phyloP scores from a whole-genome alignment of 1,140 invertebrate species.

The Batillaria attramentaria region DNA sequence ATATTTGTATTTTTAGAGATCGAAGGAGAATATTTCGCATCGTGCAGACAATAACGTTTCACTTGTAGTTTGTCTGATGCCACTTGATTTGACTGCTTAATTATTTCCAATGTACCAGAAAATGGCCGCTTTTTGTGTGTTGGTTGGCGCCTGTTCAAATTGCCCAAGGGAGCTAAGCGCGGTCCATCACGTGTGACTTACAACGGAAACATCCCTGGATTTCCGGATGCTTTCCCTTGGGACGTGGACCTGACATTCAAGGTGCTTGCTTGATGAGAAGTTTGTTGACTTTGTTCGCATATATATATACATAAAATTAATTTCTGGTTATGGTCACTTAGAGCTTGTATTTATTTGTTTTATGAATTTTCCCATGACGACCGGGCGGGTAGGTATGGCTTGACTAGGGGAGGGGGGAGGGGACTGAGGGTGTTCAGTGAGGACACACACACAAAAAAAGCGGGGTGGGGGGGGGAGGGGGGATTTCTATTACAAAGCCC shows the following conservation, averaged over 20 bases:
- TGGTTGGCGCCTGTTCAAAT: conserved; percentile 30
- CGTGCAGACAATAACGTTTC: not conserved
- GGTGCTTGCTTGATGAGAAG: not conserved
- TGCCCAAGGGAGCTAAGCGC: not conserved
- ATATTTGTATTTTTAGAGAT: not conserved
- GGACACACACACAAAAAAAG: too few species aligned
- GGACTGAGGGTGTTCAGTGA: too few species aligned
- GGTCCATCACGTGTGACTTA: conserved; percentile 28
- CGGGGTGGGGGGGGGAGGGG: too few species aligned
- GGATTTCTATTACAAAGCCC: too few species aligned
- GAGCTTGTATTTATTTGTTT: too few species aligned
- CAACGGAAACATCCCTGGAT: conserved; percentile 21
- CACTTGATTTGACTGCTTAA: not conserved
- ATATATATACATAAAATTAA: too few species aligned
- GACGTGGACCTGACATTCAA: conserved; percentile 23
- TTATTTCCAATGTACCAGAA: conserved; percentile 3
- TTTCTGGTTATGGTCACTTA: too few species aligned
- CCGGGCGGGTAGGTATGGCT: too few species aligned
- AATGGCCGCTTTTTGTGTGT: conserved; percentile 5
- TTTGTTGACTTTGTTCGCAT: too few species aligned
- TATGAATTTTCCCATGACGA: too few species aligned
- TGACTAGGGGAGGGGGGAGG: too few species aligned
- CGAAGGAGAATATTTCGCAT: not conserved
- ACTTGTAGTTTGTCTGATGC: not conserved
- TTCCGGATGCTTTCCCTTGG: conserved; percentile 27